Conservation (phyloP, 2,113 vertebrate genomes). For the Heterotilapia buettikoferi region DNA sequence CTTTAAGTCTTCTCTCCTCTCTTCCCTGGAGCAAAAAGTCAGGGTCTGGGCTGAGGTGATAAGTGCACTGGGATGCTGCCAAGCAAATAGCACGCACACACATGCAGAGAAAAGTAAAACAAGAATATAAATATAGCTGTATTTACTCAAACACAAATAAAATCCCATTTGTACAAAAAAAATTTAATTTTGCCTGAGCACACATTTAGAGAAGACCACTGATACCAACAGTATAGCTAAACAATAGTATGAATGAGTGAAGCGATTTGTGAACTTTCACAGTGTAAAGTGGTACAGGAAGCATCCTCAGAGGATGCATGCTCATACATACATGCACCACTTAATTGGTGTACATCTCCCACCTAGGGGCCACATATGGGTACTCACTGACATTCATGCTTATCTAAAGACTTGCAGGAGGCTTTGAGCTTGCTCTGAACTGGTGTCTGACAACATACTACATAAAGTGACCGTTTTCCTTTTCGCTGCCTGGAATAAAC, state of each 20-base stretch:
- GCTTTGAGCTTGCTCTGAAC: background rate
- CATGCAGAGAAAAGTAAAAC: background rate
- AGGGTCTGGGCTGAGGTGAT: constrained; percentile 60
- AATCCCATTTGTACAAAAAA: constrained; percentile 1
- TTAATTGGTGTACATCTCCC: constrained; percentile 4
- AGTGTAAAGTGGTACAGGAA: background rate
- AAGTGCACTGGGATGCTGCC: constrained; percentile 51
- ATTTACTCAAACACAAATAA: background rate
- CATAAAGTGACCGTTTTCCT: background rate
- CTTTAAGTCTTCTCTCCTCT: constrained; percentile 31
- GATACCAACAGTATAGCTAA: background rate
- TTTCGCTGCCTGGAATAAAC: background rate
- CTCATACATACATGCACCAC: background rate
- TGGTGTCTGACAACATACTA: background rate
- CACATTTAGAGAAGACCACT: background rate
- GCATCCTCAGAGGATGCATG: background rate
- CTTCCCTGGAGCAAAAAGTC: constrained; percentile 51
- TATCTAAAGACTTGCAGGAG: background rate
- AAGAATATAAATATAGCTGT: background rate
- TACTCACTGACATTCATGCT: background rate
- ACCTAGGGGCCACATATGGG: background rate
- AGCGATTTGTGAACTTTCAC: background rate
- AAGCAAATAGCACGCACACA: background rate
- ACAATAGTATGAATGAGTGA: background rate
- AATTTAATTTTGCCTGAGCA: background rate